Percentiles rank a stretch among this genome's conserved stretches.
Conservation (phyloP, 2,113 vertebrate species). For the Donacobius atricapilla region DNA sequence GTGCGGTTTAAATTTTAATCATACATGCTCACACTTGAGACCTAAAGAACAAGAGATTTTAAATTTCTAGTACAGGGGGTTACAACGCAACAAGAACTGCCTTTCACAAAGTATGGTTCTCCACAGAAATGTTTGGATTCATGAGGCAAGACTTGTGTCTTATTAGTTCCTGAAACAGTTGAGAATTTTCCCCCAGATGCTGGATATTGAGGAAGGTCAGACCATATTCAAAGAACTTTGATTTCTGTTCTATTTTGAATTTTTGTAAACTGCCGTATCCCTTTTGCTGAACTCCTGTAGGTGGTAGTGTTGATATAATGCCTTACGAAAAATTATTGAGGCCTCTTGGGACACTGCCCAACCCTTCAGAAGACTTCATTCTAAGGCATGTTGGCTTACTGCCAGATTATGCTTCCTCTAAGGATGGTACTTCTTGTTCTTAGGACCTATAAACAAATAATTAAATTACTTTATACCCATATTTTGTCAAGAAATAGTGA, state of each 20-base stretch:
- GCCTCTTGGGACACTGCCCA: not conserved
- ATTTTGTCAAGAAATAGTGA: not conserved
- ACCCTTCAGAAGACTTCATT: not conserved
- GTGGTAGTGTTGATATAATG: slow-evolving; percentile 2
- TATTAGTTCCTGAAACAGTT: not conserved
- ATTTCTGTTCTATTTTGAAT: not conserved
- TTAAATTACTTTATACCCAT: not conserved
- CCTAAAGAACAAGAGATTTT: not conserved
- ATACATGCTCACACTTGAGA: not conserved
- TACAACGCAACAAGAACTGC: not conserved
- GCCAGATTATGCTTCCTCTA: not conserved
- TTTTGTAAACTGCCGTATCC: not conserved
- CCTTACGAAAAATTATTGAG: not conserved
- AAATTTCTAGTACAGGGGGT: not conserved
- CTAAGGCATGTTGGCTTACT: not conserved
- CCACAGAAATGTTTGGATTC: not conserved
- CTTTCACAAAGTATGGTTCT: not conserved
- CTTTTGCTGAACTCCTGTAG: slow-evolving; percentile 33
- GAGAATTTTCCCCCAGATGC: not conserved
- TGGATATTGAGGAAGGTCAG: not conserved
- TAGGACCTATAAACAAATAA: not conserved
- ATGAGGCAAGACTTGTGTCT: not conserved
- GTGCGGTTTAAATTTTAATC: not conserved
- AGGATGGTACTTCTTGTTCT: not conserved
- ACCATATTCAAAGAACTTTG: not conserved